Percentiles rank a stretch among this genome's conserved stretches.
phyloP scores from a whole-genome alignment of 2,888 invertebrate genomes.

The Andrena fulva region DNA sequence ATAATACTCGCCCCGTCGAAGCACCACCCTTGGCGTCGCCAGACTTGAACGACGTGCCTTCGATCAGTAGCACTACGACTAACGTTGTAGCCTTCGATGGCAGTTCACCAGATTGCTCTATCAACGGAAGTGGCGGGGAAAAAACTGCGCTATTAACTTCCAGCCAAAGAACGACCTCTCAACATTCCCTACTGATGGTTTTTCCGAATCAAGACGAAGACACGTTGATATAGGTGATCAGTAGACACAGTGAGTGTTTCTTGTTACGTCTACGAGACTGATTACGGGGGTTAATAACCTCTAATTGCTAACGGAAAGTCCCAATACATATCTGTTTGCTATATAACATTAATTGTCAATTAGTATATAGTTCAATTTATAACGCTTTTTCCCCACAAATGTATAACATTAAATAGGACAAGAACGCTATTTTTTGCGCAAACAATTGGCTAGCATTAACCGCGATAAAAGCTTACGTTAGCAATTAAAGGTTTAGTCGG shows the following conservation, averaged over 20 bases:
- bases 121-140: constrained; percentile 88
- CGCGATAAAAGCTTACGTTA: constrained; percentile 15
- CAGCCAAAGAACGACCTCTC: constrained; percentile 88
- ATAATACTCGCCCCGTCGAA: constrained; percentile 76
- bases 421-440: not conserved
- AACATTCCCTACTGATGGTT: constrained; percentile 91
- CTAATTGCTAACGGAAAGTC: constrained; percentile 35
- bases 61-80: constrained; percentile 83
- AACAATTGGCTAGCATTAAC: not conserved
- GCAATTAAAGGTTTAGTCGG: constrained; percentile 36
- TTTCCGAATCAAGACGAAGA: constrained; percentile 95
- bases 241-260: not conserved
- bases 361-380: not conserved
- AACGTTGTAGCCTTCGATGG: constrained; percentile 86
- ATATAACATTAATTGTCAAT: not conserved
- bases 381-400: not conserved
- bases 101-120: constrained; percentile 87
- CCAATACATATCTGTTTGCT: constrained; percentile 8
- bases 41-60: constrained; percentile 87
- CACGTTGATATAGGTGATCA: constrained; percentile 89
- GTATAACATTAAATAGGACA: not conserved
- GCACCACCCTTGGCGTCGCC: constrained; percentile 89
- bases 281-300: constrained; percentile 11
- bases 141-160: constrained; percentile 88
- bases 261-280: constrained; percentile 31